These are phyloP conservation scores for Hippoglossus stenolepis DNA, from an alignment of 2,113 vertebrate genomes.

Conservation along the genomic window DNA sequence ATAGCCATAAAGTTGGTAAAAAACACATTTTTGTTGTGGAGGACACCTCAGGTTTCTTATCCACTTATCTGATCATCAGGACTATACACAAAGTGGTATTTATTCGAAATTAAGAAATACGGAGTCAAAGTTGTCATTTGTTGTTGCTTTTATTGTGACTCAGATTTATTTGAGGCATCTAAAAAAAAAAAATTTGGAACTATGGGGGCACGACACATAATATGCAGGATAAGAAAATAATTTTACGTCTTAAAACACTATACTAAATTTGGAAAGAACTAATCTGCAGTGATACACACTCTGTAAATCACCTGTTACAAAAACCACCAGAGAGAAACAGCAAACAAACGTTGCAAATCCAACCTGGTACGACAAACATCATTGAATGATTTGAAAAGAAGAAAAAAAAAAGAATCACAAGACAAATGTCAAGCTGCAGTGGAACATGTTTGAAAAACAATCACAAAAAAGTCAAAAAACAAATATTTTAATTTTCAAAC, in stretches of 20 bases:
- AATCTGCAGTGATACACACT: slow-evolving; percentile 28
- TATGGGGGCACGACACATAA: background rate
- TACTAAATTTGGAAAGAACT: too few species aligned
- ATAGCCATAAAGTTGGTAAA: too few species aligned
- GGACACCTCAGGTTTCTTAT: too few species aligned
- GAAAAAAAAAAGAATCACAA: slow-evolving; percentile 4
- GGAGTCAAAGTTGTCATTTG: background rate
- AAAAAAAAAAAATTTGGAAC: slow-evolving; percentile 7
- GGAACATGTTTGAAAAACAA: background rate
- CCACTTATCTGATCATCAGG: background rate
- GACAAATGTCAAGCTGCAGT: slow-evolving; percentile 20
- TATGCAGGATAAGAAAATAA: slow-evolving; percentile 53
- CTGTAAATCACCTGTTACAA: slow-evolving; percentile 30
- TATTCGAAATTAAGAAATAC: slow-evolving; percentile 34
- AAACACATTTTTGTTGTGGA: too few species aligned
- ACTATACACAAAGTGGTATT: slow-evolving; percentile 4
- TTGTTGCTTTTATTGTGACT: slow-evolving; percentile 54
- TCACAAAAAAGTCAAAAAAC: background rate
- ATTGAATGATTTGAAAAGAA: background rate
- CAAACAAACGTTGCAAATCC: slow-evolving; percentile 11
- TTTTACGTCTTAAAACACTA: slow-evolving; percentile 26
- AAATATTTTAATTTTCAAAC: background rate
- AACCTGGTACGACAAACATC: slow-evolving; percentile 22
- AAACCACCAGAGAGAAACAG: background rate
- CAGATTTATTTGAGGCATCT: slow-evolving; percentile 32